Conservation (phyloP, 1,140 invertebrate species). For the Caenorhabditis briggsae region DNA sequence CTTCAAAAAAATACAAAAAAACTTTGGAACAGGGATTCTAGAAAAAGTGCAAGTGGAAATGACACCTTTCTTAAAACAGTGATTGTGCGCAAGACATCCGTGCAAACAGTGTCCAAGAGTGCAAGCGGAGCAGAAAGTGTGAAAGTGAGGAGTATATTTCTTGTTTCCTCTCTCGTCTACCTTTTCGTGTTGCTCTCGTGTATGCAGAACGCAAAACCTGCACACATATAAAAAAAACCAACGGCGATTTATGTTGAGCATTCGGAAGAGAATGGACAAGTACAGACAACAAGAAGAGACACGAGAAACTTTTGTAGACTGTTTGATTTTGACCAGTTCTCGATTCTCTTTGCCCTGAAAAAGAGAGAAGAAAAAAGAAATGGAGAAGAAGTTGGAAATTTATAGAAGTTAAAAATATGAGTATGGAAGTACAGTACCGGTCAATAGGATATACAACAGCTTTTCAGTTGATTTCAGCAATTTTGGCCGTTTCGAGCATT, state of each 20-base stretch:
- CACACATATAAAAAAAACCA: slow-evolving; percentile 8
- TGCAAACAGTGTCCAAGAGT: slow-evolving; percentile 19
- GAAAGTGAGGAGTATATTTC: slow-evolving; percentile 23
- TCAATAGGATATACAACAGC: no score
- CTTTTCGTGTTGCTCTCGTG: slow-evolving; percentile 7
- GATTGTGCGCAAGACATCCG: slow-evolving; percentile 30
- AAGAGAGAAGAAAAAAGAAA: neutral
- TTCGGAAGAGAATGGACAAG: neutral
- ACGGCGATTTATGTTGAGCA: slow-evolving; percentile 4
- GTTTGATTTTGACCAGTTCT: slow-evolving; percentile 48
- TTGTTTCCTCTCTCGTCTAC: neutral
- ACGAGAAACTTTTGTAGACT: neutral
- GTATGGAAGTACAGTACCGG: no score
- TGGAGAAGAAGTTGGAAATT: neutral
- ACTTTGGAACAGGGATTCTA: neutral
- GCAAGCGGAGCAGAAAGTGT: slow-evolving; percentile 24
- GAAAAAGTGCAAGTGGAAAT: slow-evolving; percentile 38
- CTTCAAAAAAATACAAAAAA: neutral
- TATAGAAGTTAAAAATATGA: no score
- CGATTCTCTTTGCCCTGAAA: neutral
- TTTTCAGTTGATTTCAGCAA: no score
- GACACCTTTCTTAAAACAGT: slow-evolving; percentile 10
- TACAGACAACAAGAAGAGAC: neutral
- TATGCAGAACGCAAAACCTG: neutral
- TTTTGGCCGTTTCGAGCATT: no score